Conservation (phyloP, 2,113 vertebrate species). For the Bombycilla garrulus region DNA sequence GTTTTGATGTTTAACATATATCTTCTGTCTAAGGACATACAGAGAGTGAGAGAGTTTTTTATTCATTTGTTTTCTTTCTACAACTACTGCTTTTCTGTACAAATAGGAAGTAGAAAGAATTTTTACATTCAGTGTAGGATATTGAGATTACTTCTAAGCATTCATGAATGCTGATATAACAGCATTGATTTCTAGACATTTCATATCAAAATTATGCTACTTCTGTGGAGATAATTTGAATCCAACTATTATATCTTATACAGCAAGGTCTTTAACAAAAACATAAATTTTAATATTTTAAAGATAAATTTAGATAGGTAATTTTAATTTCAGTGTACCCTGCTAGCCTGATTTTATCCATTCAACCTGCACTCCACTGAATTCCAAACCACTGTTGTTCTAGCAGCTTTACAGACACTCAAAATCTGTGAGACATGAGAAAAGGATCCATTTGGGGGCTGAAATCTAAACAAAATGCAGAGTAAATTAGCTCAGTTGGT, state of each 20-base stretch:
- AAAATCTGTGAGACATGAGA: background rate
- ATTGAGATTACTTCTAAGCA: background rate
- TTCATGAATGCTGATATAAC: background rate
- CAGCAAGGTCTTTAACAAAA: background rate
- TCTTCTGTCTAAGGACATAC: background rate
- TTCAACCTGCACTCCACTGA: background rate
- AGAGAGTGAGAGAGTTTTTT: background rate
- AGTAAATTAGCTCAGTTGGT: background rate
- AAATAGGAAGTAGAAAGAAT: background rate
- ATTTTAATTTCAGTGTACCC: background rate
- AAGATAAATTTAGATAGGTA: background rate
- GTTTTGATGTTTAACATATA: background rate
- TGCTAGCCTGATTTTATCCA: background rate
- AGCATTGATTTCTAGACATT: background rate
- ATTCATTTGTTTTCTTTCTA: background rate
- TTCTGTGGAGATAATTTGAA: background rate
- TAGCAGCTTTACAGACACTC: background rate
- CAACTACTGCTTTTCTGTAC: background rate
- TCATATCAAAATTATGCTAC: background rate
- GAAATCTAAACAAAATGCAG: background rate
- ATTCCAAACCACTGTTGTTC: background rate
- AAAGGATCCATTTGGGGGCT: background rate
- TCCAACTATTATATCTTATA: background rate
- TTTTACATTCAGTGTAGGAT: background rate
- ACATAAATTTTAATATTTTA: background rate